Percentiles rank a stretch among this genome's conserved stretches.
These are phyloP conservation scores for Aphis craccivora DNA, from an alignment of 1,140 invertebrate genomes.

Conservation along the genomic window DNA sequence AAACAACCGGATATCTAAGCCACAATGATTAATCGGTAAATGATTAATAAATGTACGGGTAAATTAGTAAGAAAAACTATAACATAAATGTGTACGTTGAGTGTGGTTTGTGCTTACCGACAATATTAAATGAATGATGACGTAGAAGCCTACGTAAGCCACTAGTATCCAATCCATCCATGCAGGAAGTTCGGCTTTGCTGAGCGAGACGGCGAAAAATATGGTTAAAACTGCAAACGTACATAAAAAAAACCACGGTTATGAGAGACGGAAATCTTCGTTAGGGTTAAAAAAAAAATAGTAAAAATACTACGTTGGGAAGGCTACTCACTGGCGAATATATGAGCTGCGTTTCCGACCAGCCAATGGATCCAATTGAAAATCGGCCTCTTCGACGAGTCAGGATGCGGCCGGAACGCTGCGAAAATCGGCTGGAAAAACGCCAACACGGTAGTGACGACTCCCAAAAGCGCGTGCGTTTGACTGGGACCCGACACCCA, in stretches of 20 bases:
- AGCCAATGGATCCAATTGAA: conserved; percentile 97
- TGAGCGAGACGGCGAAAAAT: conserved; percentile 87
- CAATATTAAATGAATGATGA: conserved; percentile 86
- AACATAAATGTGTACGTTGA: background rate
- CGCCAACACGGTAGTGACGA: conserved; percentile 78
- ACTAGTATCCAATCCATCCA: conserved; percentile 88
- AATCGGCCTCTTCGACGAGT: conserved; percentile 77
- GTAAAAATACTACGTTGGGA: background rate
- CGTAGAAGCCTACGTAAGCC: conserved; percentile 87
- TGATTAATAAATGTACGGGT: background rate
- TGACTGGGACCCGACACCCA: conserved; percentile 75
- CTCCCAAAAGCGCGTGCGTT: conserved; percentile 83
- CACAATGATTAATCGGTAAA: background rate
- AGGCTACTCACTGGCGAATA: conserved; percentile 80
- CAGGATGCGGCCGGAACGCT: conserved; percentile 84
- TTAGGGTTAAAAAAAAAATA: background rate
- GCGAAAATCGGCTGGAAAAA: conserved; percentile 91
- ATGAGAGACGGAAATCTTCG: background rate
- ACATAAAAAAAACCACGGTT: background rate
- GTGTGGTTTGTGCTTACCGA: conserved; percentile 72
- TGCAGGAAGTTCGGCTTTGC: conserved; percentile 82
- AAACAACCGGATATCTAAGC: conserved; percentile 75
- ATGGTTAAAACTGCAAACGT: conserved; percentile 83
- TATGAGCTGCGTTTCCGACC: conserved; percentile 90
- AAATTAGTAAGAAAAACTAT: background rate